These are phyloP conservation scores for Meandrina meandrites DNA, from an alignment of 92 coral and sea anemone species.

Conservation along the genomic window DNA sequence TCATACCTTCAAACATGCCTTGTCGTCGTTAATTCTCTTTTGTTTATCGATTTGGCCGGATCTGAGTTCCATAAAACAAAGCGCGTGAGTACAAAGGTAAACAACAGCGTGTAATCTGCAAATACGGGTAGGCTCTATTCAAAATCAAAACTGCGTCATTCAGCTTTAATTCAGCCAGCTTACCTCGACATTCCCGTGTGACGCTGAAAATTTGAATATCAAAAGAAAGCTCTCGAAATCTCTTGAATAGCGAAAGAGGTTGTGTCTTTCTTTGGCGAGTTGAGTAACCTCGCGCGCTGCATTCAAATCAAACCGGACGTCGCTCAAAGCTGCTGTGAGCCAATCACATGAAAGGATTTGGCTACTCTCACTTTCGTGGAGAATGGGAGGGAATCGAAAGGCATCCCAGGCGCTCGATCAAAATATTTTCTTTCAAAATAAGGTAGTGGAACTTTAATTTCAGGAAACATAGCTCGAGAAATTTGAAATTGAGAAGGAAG, in stretches of 20 bases:
- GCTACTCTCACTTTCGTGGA: neutral
- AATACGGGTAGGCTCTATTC: slow-evolving; percentile 18
- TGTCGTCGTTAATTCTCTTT: slow-evolving; percentile 22
- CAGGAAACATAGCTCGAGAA: no score
- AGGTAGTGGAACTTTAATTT: no score
- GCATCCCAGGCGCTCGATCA: no score
- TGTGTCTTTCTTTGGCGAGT: neutral
- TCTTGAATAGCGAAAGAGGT: neutral
- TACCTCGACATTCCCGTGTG: slow-evolving; percentile 48
- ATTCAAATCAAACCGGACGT: slow-evolving; percentile 43
- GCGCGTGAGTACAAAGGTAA: slow-evolving; percentile 14
- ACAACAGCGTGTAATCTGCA: slow-evolving; percentile 35
- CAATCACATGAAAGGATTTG: slow-evolving; percentile 17
- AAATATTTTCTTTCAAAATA: no score
- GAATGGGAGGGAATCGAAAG: no score
- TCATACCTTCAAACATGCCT: slow-evolving; percentile 44
- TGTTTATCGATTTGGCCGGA: slow-evolving; percentile 30
- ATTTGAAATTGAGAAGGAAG: no score
- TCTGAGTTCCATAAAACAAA: slow-evolving; percentile 46
- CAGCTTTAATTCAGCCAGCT: slow-evolving; percentile 12
- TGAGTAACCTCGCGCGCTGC: slow-evolving; percentile 35
- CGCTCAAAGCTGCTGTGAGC: slow-evolving; percentile 14
- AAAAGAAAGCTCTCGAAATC: slow-evolving; percentile 27
- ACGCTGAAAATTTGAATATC: slow-evolving; percentile 42
- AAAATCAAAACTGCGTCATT: slow-evolving; percentile 36